phyloP scores from a whole-genome alignment of 2,888 invertebrate species.

The Harmothoe impar region DNA sequence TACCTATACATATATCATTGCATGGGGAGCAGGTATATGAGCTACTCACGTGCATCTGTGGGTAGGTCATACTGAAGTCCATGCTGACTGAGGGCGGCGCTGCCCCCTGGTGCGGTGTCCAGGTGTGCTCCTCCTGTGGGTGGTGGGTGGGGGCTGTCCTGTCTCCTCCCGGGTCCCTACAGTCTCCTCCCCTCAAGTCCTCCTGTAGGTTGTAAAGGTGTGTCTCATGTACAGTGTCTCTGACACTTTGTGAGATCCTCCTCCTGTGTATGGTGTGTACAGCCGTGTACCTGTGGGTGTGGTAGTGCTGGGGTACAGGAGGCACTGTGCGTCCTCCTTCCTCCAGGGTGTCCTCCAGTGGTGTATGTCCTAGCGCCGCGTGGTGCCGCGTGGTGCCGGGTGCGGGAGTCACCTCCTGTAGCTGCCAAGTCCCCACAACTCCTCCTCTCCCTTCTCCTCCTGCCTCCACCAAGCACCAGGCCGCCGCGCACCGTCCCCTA shows the following conservation, averaged over 20 bases:
- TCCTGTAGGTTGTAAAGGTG: not conserved
- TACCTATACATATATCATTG: not conserved
- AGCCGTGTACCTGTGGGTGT: not conserved
- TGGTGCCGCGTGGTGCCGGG: not conserved
- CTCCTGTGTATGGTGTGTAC: not conserved
- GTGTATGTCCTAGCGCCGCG: constrained; percentile 7
- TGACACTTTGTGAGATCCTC: no score
- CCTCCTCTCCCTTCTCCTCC: not conserved
- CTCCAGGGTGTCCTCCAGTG: not conserved
- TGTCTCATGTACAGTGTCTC: not conserved
- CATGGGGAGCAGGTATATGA: no score
- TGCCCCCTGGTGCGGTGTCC: not conserved
- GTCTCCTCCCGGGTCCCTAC: not conserved
- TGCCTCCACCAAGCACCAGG: not conserved
- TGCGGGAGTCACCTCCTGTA: no score
- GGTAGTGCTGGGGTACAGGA: not conserved
- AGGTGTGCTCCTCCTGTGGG: not conserved
- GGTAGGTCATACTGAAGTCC: constrained; percentile 58
- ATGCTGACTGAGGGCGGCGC: not conserved
- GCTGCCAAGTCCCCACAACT: not conserved
- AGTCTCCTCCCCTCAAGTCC: not conserved
- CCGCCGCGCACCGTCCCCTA: not conserved
- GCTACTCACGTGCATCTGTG: constrained; percentile 57
- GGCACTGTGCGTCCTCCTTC: no score
- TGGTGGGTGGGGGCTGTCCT: not conserved